phyloP scores from a whole-genome alignment of 2,888 invertebrate species.

The Timandra comae region DNA sequence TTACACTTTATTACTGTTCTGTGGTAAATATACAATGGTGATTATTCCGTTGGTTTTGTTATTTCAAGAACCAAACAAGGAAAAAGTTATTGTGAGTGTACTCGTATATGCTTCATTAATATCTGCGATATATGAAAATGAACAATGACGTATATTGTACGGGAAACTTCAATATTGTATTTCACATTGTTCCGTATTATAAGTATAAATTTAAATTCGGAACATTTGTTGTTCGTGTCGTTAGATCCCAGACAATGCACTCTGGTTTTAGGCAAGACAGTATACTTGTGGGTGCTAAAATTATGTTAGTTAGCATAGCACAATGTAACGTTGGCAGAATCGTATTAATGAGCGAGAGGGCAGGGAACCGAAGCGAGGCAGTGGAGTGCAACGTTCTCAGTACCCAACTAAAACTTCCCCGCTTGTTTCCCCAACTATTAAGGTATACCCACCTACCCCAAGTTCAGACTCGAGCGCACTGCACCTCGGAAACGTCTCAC shows the following conservation, averaged over 20 bases:
- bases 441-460: slow-evolving; percentile 27
- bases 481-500: slow-evolving; percentile 47
- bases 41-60: background rate
- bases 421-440: slow-evolving; percentile 49
- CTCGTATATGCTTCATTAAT: too few species aligned
- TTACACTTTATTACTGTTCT: slow-evolving; percentile 1
- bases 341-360: slow-evolving; percentile 33
- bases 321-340: slow-evolving; percentile 21
- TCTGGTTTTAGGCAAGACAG: slow-evolving; percentile 25
- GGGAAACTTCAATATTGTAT: too few species aligned
- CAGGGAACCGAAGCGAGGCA: slow-evolving; percentile 19
- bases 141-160: too few species aligned
- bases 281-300: slow-evolving; percentile 27
- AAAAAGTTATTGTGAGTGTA: too few species aligned
- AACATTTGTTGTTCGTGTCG: slow-evolving; percentile 1
- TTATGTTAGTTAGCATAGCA: slow-evolving; percentile 34
- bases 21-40: background rate
- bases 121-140: too few species aligned
- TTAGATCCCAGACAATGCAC: slow-evolving; percentile 17
- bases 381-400: slow-evolving; percentile 18
- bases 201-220: too few species aligned
- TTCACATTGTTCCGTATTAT: too few species aligned
- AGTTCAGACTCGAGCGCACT: slow-evolving; percentile 42
- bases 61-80: too few species aligned
- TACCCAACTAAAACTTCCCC: slow-evolving; percentile 41